Percentiles rank a stretch among this genome's conserved stretches.
Evolutionary conservation across 1,140 invertebrate species (phyloP).

Genomic region (Cydia fagiglandana): DNA sequence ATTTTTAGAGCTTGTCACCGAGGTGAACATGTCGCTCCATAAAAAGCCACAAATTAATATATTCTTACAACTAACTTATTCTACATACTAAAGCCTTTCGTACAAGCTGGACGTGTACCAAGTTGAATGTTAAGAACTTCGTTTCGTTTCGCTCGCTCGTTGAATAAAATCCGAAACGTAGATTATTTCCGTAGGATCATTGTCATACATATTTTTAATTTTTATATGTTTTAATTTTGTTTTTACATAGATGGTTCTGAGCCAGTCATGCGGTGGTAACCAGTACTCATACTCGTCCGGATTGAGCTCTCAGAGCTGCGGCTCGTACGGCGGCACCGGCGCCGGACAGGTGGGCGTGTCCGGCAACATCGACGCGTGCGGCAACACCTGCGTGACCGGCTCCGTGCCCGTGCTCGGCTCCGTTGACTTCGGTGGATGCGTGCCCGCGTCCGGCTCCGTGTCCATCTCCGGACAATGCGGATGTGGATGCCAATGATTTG

Average conservation of each 20-base stretch:
- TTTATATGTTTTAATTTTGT: not conserved
- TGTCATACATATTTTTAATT: too few species aligned
- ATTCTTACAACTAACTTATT: too few species aligned
- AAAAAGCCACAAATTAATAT: too few species aligned
- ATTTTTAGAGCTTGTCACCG: too few species aligned
- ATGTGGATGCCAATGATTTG: conserved; percentile 36
- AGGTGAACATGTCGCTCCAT: too few species aligned
- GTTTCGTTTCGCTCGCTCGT: too few species aligned
- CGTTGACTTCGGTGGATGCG: conserved; percentile 47
- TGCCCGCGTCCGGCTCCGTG: conserved; percentile 50
- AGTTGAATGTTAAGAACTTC: too few species aligned
- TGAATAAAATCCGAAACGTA: too few species aligned
- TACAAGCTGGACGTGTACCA: too few species aligned
- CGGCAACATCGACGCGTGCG: conserved; percentile 50
- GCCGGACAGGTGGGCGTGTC: conserved; percentile 47
- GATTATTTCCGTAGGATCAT: too few species aligned
- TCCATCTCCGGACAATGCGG: conserved; percentile 51
- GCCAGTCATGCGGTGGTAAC: not conserved
- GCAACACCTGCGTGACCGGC: conserved; percentile 47
- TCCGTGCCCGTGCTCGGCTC: conserved; percentile 51
- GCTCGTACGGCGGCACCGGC: conserved; percentile 48
- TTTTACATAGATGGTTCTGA: not conserved
- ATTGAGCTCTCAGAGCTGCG: not conserved
- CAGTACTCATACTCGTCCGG: not conserved
- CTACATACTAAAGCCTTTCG: too few species aligned